A percentile compares a stretch with the other conserved stretches of the same genome.
These are phyloP conservation scores for Gopherus flavomarginatus DNA, from an alignment of 2,113 vertebrate species.

Conservation along the genomic window DNA sequence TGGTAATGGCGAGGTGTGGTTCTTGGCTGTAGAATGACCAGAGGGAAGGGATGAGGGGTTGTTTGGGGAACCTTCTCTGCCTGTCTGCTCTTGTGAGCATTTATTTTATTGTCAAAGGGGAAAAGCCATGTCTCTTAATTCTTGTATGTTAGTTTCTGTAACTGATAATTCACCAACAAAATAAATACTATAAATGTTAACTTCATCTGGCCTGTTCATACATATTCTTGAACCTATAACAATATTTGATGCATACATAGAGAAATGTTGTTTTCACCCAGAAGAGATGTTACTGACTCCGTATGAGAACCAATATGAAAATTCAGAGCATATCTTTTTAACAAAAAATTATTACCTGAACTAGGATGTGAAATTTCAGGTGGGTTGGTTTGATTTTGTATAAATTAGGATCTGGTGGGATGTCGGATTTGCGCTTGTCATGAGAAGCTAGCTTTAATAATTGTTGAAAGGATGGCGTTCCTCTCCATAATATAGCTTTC, in stretches of 20 bases:
- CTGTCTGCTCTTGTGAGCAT: background rate
- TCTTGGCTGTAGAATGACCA: background rate
- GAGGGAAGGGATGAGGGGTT: background rate
- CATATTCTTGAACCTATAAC: constrained; percentile 20
- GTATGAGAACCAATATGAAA: background rate
- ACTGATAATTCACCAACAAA: constrained; percentile 33
- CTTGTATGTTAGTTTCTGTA: background rate
- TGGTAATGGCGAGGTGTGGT: background rate
- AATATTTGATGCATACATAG: rapidly evolving
- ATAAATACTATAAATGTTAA: constrained; percentile 15
- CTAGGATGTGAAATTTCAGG: rapidly evolving
- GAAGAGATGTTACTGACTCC: background rate
- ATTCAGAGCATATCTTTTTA: background rate
- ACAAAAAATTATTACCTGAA: background rate
- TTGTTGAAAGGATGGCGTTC: background rate
- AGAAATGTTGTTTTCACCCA: background rate
- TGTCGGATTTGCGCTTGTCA: background rate
- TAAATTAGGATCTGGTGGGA: background rate
- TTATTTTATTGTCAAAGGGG: background rate
- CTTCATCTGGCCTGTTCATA: constrained; percentile 13
- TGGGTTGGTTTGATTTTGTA: background rate
- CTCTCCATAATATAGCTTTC: background rate
- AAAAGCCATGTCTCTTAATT: background rate
- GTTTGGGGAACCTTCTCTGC: background rate
- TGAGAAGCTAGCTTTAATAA: background rate